These are phyloP conservation scores for Morinoia aosen DNA, from an alignment of 2,888 invertebrate species.

Conservation along the genomic window DNA sequence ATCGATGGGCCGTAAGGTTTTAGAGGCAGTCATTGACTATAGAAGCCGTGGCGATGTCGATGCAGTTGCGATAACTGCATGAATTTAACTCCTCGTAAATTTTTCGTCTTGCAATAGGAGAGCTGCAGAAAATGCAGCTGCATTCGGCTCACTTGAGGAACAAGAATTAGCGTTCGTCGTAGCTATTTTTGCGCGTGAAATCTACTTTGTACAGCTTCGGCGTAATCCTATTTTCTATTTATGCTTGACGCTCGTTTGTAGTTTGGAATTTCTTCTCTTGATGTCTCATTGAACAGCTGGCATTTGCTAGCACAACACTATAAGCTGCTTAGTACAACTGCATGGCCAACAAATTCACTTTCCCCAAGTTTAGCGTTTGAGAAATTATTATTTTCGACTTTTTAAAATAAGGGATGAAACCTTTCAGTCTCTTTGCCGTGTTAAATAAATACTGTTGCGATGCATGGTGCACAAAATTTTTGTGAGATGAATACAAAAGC, in stretches of 20 bases:
- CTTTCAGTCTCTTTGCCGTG: not conserved
- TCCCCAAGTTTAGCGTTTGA: not conserved
- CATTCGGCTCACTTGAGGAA: not conserved
- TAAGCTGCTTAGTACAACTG: not conserved
- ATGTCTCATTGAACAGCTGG: not conserved
- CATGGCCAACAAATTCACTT: not conserved
- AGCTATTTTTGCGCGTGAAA: not conserved
- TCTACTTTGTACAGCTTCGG: not conserved
- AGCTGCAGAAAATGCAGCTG: not conserved
- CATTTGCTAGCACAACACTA: not conserved
- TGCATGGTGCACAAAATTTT: not conserved
- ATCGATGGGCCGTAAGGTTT: not conserved
- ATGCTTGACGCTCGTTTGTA: not conserved
- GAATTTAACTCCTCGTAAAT: not conserved
- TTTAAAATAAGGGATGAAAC: not conserved
- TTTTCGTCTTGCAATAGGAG: not conserved
- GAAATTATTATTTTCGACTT: not conserved
- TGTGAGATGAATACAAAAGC: not conserved
- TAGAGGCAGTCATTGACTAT: not conserved
- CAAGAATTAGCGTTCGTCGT: not conserved
- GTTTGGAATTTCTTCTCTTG: not conserved
- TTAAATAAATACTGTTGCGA: not conserved
- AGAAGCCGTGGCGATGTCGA: not conserved
- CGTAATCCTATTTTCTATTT: not conserved
- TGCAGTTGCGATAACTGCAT: not conserved